A percentile compares a stretch with the other conserved stretches of the same genome.
Conservation (phyloP, 2,113 vertebrate genomes). For the Vulpes vulpes region DNA sequence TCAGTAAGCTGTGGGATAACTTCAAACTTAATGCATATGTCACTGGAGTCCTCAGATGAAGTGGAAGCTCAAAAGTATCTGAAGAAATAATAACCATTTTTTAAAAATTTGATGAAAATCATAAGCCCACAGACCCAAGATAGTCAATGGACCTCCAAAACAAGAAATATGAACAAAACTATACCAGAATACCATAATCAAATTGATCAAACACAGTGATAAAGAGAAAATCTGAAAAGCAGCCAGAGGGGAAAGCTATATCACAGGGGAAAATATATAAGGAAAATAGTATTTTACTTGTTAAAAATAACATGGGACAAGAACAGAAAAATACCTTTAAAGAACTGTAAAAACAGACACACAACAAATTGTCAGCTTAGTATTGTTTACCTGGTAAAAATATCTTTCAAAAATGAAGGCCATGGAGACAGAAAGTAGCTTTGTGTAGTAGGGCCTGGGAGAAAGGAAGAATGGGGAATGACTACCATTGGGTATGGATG, state of each 20-base stretch:
- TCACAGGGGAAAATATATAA: neutral
- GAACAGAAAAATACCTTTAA: neutral
- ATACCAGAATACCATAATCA: neutral
- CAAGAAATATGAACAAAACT: slow-evolving; percentile 3
- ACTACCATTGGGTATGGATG: neutral
- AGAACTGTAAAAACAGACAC: neutral
- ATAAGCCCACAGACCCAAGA: neutral
- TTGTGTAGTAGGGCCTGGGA: neutral
- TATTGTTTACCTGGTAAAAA: neutral
- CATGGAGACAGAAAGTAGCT: neutral
- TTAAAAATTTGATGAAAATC: neutral
- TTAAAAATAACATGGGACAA: neutral
- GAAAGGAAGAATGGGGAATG: neutral
- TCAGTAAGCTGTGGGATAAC: neutral
- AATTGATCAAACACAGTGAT: neutral
- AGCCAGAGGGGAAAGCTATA: neutral
- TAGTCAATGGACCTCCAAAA: neutral
- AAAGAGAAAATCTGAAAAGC: neutral
- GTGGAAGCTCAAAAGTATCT: neutral
- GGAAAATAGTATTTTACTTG: neutral
- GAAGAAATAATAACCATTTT: neutral
- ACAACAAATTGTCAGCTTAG: neutral
- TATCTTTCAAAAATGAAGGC: neutral
- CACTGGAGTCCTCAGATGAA: neutral
- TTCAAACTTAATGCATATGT: neutral